phyloP scores from a whole-genome alignment of 2,113 vertebrate genomes.

The Brachypteracias leptosomus region DNA sequence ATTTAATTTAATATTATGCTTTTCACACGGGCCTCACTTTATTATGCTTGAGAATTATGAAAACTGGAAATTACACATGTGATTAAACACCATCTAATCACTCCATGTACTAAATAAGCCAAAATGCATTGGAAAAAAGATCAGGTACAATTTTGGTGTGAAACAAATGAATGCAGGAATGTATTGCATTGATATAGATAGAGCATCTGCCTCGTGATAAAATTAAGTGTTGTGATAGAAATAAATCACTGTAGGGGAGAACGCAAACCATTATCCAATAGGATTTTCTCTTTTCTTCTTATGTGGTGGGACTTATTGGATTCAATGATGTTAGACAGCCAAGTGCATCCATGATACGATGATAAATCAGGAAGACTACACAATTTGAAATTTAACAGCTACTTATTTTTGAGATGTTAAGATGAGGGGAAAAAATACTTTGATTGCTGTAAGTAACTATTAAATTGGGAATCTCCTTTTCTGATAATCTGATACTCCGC shows the following conservation, averaged over 20 bases:
- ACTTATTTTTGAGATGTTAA: slow-evolving; percentile 75
- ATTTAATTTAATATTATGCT: slow-evolving; percentile 38
- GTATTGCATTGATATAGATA: slow-evolving; percentile 71
- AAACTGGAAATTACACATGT: slow-evolving; percentile 71
- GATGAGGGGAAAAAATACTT: slow-evolving; percentile 66
- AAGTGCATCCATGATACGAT: slow-evolving; percentile 75
- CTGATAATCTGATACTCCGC: slow-evolving; percentile 67
- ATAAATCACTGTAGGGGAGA: slow-evolving; percentile 78
- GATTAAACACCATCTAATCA: slow-evolving; percentile 68
- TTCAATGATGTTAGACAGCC: slow-evolving; percentile 79
- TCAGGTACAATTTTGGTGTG: slow-evolving; percentile 71
- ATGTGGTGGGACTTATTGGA: slow-evolving; percentile 83
- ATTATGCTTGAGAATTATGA: slow-evolving; percentile 58
- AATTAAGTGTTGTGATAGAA: slow-evolving; percentile 83
- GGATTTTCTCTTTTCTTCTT: slow-evolving; percentile 76
- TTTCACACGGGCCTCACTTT: slow-evolving; percentile 45
- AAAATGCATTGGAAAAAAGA: slow-evolving; percentile 61
- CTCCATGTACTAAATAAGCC: slow-evolving; percentile 54
- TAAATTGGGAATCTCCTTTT: slow-evolving; percentile 78
- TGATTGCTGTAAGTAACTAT: slow-evolving; percentile 69
- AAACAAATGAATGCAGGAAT: slow-evolving; percentile 73
- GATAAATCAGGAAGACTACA: slow-evolving; percentile 78
- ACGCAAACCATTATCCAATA: slow-evolving; percentile 74
- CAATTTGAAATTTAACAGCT: slow-evolving; percentile 76
- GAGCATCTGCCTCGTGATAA: slow-evolving; percentile 79